A percentile compares a stretch with the other conserved stretches of the same genome.
Conservation (phyloP, 2,888 invertebrate genomes). For the Drosophila siamana region DNA sequence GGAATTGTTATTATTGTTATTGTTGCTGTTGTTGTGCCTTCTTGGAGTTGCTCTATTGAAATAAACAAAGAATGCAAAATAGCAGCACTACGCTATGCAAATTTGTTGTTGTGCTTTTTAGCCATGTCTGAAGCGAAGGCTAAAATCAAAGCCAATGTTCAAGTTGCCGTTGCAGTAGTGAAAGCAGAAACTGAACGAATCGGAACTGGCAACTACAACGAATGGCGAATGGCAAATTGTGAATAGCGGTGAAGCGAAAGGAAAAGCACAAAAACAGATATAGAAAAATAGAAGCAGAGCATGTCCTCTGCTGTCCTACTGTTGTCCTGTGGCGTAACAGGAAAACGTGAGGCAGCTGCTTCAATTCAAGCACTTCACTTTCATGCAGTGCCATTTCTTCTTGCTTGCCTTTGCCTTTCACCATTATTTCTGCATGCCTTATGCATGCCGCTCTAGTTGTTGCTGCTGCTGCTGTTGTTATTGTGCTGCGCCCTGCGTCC, state of each 20-base stretch:
- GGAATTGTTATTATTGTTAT: constrained; percentile 45
- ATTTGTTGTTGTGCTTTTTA: constrained; percentile 63
- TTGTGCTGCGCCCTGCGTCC: constrained; percentile 43
- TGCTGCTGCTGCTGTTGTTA: constrained; percentile 13
- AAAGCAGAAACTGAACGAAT: constrained; percentile 60
- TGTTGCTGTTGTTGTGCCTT: constrained; percentile 6
- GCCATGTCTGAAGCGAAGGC: constrained; percentile 14
- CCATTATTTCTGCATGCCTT: constrained; percentile 76
- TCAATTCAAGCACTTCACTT: constrained; percentile 56
- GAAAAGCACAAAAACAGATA: constrained; percentile 18
- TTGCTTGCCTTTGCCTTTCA: constrained; percentile 27
- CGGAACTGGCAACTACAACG: constrained; percentile 24
- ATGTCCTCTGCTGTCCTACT: constrained; percentile 35
- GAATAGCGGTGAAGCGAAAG: constrained; percentile 34
- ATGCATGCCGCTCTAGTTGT: constrained; percentile 52
- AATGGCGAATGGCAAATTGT: constrained; percentile 1
- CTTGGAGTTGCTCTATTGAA: constrained; percentile 32
- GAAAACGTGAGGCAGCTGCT: constrained; percentile 69
- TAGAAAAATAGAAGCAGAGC: constrained; percentile 17
- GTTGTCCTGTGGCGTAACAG: constrained; percentile 66
- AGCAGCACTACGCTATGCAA: constrained; percentile 69
- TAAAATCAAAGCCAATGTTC: constrained; percentile 72
- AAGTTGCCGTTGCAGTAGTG: constrained; percentile 32
- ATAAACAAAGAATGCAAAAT: constrained; percentile 59
- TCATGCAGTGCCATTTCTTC: constrained; percentile 47